phyloP scores from a whole-genome alignment of 2,797 vertebrate species.

The Parotocinclus haroldoi region DNA sequence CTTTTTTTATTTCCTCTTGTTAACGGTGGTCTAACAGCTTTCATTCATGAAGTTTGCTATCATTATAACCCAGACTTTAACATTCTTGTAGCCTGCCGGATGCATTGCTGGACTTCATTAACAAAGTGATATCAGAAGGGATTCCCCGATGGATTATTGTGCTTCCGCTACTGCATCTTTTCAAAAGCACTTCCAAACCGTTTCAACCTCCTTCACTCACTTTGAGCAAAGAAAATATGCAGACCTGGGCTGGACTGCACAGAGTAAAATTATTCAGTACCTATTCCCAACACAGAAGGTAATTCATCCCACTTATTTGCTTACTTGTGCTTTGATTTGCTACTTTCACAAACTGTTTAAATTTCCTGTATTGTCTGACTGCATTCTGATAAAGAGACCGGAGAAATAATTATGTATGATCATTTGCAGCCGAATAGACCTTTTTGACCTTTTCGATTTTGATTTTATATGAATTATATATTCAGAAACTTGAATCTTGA shows the following conservation, averaged over 20 bases:
- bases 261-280: slow-evolving; percentile 37
- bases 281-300: slow-evolving; percentile 56
- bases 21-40: no score
- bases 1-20: no score
- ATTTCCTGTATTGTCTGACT: no score
- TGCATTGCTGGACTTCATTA: slow-evolving; percentile 39
- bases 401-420: no score
- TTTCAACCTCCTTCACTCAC: slow-evolving; percentile 29
- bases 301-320: not conserved
- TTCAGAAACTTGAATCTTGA: no score
- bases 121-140: rapidly evolving
- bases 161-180: slow-evolving; percentile 80
- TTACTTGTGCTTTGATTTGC: not conserved
- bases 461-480: no score
- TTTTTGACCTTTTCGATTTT: no score
- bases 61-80: not conserved
- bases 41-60: no score
- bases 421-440: no score
- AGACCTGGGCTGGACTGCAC: slow-evolving; percentile 64
- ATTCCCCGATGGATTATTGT: slow-evolving; percentile 71
- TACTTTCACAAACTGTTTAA: no score
- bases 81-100: slow-evolving; percentile 54
- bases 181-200: slow-evolving; percentile 48
- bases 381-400: no score
- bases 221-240: not conserved